Evolutionary conservation across 92 coral and sea anemone genomes (phyloP).

Genomic region (Anthopleura xanthogrammica): DNA sequence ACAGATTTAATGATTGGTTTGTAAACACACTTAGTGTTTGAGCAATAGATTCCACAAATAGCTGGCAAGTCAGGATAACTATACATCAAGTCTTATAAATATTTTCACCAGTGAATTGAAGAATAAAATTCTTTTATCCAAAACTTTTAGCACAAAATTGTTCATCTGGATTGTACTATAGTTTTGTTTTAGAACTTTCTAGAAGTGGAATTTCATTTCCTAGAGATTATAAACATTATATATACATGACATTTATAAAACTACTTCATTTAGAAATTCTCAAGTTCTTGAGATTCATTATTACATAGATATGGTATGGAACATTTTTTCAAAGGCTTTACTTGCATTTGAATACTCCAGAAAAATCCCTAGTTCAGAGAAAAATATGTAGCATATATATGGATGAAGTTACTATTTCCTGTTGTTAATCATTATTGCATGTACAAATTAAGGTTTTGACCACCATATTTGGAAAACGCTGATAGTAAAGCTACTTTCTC

Average conservation of each 20-base stretch:
- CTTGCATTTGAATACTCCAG: too few species aligned
- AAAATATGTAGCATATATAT: too few species aligned
- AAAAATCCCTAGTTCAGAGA: too few species aligned
- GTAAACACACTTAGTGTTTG: neutral
- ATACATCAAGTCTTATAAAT: neutral
- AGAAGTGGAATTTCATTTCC: neutral
- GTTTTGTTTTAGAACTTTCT: neutral
- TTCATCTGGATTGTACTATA: neutral
- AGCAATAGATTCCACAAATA: neutral
- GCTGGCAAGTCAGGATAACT: neutral
- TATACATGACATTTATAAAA: neutral
- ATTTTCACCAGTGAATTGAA: neutral
- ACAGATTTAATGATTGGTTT: neutral
- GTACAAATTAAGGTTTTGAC: too few species aligned
- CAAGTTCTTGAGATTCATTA: neutral
- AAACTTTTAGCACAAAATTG: neutral
- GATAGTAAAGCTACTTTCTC: too few species aligned
- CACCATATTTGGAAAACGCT: too few species aligned
- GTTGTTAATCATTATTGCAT: too few species aligned
- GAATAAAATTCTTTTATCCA: neutral
- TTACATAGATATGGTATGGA: too few species aligned
- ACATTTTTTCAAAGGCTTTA: too few species aligned
- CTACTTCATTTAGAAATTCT: neutral
- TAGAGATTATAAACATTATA: neutral
- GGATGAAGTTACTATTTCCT: too few species aligned